These are phyloP conservation scores for Dermatophagoides farinae DNA, from an alignment of 1,140 invertebrate species.

Conservation along the genomic window DNA sequence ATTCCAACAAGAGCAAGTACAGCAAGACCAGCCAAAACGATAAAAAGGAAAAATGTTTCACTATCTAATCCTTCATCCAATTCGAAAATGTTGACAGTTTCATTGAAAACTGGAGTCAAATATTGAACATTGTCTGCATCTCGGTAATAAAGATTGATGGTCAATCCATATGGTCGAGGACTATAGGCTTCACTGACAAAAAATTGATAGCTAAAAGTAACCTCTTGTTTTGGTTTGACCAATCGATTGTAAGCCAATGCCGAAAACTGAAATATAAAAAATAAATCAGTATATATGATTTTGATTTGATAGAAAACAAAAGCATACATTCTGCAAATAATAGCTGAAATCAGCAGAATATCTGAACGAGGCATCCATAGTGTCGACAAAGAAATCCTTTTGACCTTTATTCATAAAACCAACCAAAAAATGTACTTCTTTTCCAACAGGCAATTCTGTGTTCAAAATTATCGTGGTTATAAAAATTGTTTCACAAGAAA, in stretches of 20 bases:
- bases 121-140: slow-evolving; percentile 50
- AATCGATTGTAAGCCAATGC: slow-evolving; percentile 64
- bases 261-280: slow-evolving; percentile 45
- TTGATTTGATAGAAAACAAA: not conserved
- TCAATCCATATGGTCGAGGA: slow-evolving; percentile 81
- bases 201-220: slow-evolving; percentile 85
- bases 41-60: slow-evolving; percentile 90
- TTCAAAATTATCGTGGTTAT: slow-evolving; percentile 11
- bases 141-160: slow-evolving; percentile 77
- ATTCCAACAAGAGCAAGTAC: slow-evolving; percentile 68
- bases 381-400: slow-evolving; percentile 72
- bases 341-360: slow-evolving; percentile 97
- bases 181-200: slow-evolving; percentile 83
- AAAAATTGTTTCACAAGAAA: slow-evolving; percentile 4
- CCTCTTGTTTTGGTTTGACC: slow-evolving; percentile 75
- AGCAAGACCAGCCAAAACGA: slow-evolving; percentile 70
- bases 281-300: slow-evolving; percentile 5
- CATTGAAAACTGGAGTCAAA: slow-evolving; percentile 87
- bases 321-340: slow-evolving; percentile 70
- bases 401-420: slow-evolving; percentile 84
- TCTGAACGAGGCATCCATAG: slow-evolving; percentile 85
- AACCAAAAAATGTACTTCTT: slow-evolving; percentile 79
- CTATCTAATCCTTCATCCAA: slow-evolving; percentile 89
- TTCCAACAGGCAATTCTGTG: slow-evolving; percentile 64
- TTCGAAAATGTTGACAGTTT: slow-evolving; percentile 91